Evolutionary conservation across 2,888 invertebrate species (phyloP), one percentile per base, ranked within the genome.

Genomic region (Mimumesa dahlbomi): DNA sequence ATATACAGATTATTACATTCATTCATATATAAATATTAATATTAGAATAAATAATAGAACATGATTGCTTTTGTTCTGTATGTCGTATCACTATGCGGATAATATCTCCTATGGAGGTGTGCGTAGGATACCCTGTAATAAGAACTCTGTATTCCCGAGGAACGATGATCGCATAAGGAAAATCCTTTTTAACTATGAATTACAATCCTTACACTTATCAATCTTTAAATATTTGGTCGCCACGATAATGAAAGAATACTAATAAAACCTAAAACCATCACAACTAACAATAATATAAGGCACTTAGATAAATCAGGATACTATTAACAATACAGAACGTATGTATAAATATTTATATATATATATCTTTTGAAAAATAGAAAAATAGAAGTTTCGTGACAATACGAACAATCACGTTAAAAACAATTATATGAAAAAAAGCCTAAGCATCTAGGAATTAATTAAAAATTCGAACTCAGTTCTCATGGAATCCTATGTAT

Each of bases 251-350:
- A 19, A 25, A 19, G 6, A 34, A n/a, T 34, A 57, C 7, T 25
- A 14, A 2, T 38, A 36, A 58, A 53, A 16, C 36, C 31, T 2
- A 13, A 53, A 58, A 16, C 21, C 29, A 34, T 36, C 18, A 29
- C 36, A 22, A 19, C 21, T 31, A 14, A 29, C 2, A 36, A 16
- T 61, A 63, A 72, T 69, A 69, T 58, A 69, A 72, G 71, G 71
- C 69, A 72, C 71, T 68, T 53, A 62, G n/a, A 58, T 2, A 58
- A 58, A 45, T n/a, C 48, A 58, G 19, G 6, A 29, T 31, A 40
- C 29, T 22, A 25, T 36, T 36, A 25, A 34, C 4, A 36, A 13
- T n/a, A 42, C 34, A 22, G 18, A n/a, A n/a, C n/a, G n/a, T n/a
- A n/a, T n/a, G n/a, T n/a, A n/a, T n/a, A n/a, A n/a, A n/a, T n/a